Percentiles rank a stretch among this genome's conserved stretches.
Conservation (phyloP, 2,113 vertebrate genomes). For the Oplegnathus fasciatus region DNA sequence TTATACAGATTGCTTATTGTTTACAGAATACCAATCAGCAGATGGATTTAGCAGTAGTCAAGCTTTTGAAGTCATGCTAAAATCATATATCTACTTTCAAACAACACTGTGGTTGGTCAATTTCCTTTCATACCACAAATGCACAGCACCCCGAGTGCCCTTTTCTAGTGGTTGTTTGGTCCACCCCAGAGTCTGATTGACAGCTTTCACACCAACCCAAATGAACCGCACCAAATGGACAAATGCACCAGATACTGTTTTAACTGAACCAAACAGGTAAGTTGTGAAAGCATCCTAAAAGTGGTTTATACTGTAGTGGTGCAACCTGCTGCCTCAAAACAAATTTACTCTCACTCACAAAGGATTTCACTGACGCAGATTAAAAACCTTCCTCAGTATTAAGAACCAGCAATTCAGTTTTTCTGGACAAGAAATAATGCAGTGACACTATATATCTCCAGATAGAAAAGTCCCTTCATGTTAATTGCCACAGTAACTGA, state of each 20-base stretch:
- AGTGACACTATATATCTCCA: neutral
- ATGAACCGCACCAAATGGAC: neutral
- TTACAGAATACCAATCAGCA: neutral
- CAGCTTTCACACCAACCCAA: neutral
- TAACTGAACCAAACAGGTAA: neutral
- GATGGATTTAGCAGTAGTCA: neutral
- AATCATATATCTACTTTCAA: neutral
- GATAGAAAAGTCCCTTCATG: conserved; percentile 21
- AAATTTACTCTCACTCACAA: conserved; percentile 7
- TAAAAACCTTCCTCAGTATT: neutral
- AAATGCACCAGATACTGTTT: neutral
- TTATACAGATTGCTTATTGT: neutral
- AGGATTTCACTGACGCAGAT: conserved; percentile 3
- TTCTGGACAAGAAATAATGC: neutral
- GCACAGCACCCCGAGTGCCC: neutral
- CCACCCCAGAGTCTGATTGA: neutral
- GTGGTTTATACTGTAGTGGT: neutral
- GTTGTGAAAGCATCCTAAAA: neutral
- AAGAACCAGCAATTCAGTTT: neutral
- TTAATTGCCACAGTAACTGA: conserved; percentile 49
- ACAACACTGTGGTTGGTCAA: neutral
- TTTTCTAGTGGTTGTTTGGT: no score
- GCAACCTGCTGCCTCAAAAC: conserved; percentile 7
- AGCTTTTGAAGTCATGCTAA: neutral
- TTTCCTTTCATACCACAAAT: neutral